phyloP scores from a whole-genome alignment of 2,888 invertebrate genomes.

The Eristalis pertinax region DNA sequence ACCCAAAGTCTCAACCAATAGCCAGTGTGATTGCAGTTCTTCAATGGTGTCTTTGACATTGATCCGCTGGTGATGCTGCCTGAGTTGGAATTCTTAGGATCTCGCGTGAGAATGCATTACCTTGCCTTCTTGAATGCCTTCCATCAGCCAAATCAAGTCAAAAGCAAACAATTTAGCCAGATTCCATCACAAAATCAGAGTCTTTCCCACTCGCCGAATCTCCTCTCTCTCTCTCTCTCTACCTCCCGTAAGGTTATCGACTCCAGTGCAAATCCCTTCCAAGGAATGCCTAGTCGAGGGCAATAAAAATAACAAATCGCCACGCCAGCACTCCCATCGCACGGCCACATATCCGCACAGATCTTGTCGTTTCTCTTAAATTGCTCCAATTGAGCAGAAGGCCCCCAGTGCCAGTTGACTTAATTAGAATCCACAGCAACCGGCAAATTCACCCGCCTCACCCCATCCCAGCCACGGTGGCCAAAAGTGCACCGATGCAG shows the following conservation, averaged over 20 bases:
- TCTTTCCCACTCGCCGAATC: too few relatives aligned
- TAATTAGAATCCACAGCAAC: constrained; percentile 15
- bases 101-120: too few relatives aligned
- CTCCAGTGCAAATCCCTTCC: not conserved
- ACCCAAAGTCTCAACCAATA: too few relatives aligned
- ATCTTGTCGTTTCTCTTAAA: constrained; percentile 8
- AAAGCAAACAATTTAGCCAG: too few relatives aligned
- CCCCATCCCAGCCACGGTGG: not conserved
- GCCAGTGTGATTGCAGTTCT: too few relatives aligned
- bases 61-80: too few relatives aligned
- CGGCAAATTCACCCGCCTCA: not conserved
- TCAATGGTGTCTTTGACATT: too few relatives aligned
- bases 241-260: not conserved
- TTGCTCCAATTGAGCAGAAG: constrained; percentile 3
- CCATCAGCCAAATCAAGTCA: too few relatives aligned
- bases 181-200: too few relatives aligned
- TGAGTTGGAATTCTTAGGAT: too few relatives aligned
- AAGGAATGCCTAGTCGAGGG: not conserved
- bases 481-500: not conserved
- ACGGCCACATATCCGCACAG: not conserved
- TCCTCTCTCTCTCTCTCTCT: too few relatives aligned
- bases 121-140: too few relatives aligned
- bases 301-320: not conserved
- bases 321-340: not conserved
- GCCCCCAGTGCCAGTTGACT: not conserved